Conservation (phyloP, 1,140 invertebrate genomes). For the Aphaenogaster floridana region DNA sequence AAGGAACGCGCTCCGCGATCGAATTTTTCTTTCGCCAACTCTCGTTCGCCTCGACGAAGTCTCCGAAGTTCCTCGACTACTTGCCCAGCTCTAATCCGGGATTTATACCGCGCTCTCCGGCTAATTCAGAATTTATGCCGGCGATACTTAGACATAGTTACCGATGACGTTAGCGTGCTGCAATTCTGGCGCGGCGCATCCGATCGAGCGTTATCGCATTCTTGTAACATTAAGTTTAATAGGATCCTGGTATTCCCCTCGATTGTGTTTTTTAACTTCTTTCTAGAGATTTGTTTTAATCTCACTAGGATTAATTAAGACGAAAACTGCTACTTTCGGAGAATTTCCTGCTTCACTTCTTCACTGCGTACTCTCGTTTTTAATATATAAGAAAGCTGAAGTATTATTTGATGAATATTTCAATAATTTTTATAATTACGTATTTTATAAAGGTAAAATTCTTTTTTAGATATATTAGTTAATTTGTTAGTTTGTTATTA, state of each 20-base stretch:
- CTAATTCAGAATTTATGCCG: slow-evolving; percentile 60
- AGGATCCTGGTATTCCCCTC: no score
- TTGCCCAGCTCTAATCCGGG: slow-evolving; percentile 47
- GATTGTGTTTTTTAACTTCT: neutral
- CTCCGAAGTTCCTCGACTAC: slow-evolving; percentile 26
- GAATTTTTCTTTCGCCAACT: slow-evolving; percentile 67
- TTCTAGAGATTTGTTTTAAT: slow-evolving; percentile 36
- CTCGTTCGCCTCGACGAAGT: slow-evolving; percentile 44
- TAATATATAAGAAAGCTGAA: neutral
- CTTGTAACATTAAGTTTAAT: slow-evolving; percentile 29
- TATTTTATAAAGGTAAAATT: neutral
- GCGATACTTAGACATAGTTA: slow-evolving; percentile 62
- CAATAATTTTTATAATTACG: neutral
- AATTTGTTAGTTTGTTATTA: neutral
- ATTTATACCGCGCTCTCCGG: slow-evolving; percentile 39
- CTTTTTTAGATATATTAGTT: neutral
- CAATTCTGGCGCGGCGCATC: slow-evolving; percentile 19
- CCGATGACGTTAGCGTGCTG: slow-evolving; percentile 41
- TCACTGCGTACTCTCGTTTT: neutral
- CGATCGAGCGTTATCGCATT: slow-evolving; percentile 29
- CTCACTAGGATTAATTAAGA: slow-evolving; percentile 15
- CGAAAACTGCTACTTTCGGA: neutral
- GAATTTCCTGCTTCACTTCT: neutral
- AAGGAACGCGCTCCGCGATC: slow-evolving; percentile 52
- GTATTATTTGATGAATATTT: neutral